These are phyloP conservation scores for Gymnobelideus leadbeateri DNA, from an alignment of 2,113 vertebrate species.

Conservation along the genomic window DNA sequence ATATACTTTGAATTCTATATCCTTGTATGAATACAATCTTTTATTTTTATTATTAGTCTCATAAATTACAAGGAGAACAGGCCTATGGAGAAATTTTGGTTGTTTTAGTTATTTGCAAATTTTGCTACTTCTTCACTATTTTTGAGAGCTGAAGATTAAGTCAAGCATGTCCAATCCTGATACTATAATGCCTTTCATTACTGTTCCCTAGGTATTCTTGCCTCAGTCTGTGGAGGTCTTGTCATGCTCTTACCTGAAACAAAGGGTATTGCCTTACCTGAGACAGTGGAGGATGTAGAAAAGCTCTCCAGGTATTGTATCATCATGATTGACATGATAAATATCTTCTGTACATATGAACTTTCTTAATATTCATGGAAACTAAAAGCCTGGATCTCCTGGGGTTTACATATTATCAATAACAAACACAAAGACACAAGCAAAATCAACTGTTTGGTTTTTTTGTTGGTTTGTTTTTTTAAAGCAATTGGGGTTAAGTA, in stretches of 20 bases:
- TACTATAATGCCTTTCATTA: not conserved
- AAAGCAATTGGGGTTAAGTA: no score
- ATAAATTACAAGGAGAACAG: not conserved
- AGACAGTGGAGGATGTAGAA: conserved; percentile 95
- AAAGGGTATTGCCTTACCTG: conserved; percentile 92
- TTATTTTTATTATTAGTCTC: not conserved
- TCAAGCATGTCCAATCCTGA: not conserved
- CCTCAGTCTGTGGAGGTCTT: conserved; percentile 89
- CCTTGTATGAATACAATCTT: not conserved
- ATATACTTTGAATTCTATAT: not conserved
- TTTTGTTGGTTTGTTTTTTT: no score
- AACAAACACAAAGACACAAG: not conserved
- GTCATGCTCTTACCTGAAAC: conserved; percentile 95
- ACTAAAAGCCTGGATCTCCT: not conserved
- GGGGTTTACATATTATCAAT: not conserved
- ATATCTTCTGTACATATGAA: not conserved
- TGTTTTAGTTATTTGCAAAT: not conserved
- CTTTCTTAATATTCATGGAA: not conserved
- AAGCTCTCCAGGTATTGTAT: conserved; percentile 87
- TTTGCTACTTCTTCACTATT: conserved; percentile 8
- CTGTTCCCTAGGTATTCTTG: conserved; percentile 86
- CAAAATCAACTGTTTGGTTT: not conserved
- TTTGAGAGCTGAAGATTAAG: not conserved
- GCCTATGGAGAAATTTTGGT: not conserved
- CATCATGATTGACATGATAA: not conserved